Evolutionary conservation across 2,113 vertebrate species (phyloP).

Genomic region (Toxotes jaculatrix): DNA sequence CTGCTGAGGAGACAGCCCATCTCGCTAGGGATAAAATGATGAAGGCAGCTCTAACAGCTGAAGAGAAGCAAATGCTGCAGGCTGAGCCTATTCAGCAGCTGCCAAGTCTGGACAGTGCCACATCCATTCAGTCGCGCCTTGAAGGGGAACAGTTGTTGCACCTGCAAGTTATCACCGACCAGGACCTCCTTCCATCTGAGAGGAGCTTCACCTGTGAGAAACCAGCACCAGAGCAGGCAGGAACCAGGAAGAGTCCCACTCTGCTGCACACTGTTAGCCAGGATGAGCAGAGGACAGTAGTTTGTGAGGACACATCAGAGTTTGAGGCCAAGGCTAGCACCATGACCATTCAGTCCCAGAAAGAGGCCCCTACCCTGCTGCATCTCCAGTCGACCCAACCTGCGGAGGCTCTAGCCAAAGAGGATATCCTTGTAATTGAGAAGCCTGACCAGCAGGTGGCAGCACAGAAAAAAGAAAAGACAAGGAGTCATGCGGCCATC

Average conservation of each 20-base stretch:
- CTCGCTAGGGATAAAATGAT: conserved; percentile 73
- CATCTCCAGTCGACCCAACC: conserved; percentile 81
- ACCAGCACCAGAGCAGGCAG: conserved; percentile 73
- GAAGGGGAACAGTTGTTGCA: conserved; percentile 82
- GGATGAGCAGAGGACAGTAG: conserved; percentile 79
- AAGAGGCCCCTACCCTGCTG: conserved; percentile 78
- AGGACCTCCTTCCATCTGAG: conserved; percentile 82
- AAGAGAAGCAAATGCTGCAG: conserved; percentile 82
- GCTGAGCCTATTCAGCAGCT: conserved; percentile 76
- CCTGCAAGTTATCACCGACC: conserved; percentile 83
- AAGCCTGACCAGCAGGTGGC: conserved; percentile 80
- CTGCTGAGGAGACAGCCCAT: conserved; percentile 71
- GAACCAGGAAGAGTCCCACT: conserved; percentile 76
- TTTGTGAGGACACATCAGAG: conserved; percentile 76
- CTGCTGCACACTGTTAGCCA: conserved; percentile 79
- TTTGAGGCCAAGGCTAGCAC: conserved; percentile 71
- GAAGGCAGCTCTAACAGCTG: conserved; percentile 76
- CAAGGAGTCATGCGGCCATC: conserved; percentile 74
- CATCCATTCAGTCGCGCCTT: conserved; percentile 68
- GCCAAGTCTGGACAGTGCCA: conserved; percentile 72
- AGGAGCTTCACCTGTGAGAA: conserved; percentile 79
- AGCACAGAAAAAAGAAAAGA: conserved; percentile 83
- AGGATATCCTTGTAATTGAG: conserved; percentile 78
- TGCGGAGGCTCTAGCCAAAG: conserved; percentile 83
- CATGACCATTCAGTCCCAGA: conserved; percentile 68